Evolutionary conservation across 2,888 invertebrate species (phyloP).

Genomic region (Catotricha subobsoleta): DNA sequence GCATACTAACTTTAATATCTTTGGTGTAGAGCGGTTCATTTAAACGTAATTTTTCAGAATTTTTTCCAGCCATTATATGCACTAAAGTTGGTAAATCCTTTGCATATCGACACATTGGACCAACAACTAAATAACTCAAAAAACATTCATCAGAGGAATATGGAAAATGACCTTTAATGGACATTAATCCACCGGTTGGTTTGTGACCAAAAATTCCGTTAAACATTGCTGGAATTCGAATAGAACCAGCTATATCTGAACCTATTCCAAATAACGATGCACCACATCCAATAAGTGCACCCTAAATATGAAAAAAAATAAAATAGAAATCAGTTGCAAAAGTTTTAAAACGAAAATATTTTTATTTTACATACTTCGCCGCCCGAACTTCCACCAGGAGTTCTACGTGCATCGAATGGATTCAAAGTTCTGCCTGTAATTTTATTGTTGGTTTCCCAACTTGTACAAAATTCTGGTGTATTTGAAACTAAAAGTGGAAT

Average conservation of each 20-base stretch:
- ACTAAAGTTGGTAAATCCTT: constrained; percentile 53
- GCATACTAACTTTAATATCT: constrained; percentile 26
- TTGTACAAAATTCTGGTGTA: constrained; percentile 74
- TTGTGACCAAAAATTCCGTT: constrained; percentile 81
- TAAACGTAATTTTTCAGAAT: constrained; percentile 29
- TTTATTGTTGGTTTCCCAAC: constrained; percentile 69
- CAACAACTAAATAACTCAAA: constrained; percentile 36
- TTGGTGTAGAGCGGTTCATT: constrained; percentile 33
- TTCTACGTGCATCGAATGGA: constrained; percentile 58
- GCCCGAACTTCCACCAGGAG: constrained; percentile 76
- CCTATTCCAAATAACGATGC: constrained; percentile 62
- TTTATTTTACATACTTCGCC: constrained; percentile 45
- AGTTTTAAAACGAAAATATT: not conserved
- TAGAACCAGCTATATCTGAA: constrained; percentile 77
- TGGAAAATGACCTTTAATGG: constrained; percentile 44
- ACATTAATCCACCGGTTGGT: constrained; percentile 45
- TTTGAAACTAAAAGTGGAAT: constrained; percentile 69
- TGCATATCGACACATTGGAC: constrained; percentile 63
- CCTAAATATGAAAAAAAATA: constrained; percentile 29
- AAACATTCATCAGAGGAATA: constrained; percentile 32
- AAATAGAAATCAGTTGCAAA: not conserved
- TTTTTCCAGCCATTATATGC: constrained; percentile 38
- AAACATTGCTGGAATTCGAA: constrained; percentile 68
- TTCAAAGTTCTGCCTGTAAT: constrained; percentile 54
- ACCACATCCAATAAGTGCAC: constrained; percentile 50